phyloP scores from a whole-genome alignment of 2,113 vertebrate species.

The Enhydra lutris region DNA sequence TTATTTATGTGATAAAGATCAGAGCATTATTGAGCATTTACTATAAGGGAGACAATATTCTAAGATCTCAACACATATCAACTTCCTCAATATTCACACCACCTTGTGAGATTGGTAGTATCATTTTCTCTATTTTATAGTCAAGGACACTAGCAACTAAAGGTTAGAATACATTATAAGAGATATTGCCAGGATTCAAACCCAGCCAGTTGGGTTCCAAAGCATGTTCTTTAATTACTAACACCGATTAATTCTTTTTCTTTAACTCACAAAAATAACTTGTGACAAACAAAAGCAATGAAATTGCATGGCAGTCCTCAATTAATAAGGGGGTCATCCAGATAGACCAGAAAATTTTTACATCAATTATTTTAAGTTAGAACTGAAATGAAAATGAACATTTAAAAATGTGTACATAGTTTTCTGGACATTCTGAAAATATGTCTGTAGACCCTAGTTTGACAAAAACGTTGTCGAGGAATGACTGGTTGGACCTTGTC shows the following conservation, averaged over 20 bases:
- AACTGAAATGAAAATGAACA: background rate
- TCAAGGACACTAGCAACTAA: background rate
- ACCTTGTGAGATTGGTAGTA: background rate
- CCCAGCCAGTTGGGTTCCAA: background rate
- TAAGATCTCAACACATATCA: background rate
- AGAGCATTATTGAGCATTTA: background rate
- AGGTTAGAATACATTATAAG: background rate
- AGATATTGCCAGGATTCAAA: background rate
- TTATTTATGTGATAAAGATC: background rate
- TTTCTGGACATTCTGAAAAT: background rate
- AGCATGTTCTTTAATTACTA: background rate
- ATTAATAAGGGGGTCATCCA: background rate
- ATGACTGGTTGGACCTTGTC: background rate
- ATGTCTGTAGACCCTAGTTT: background rate
- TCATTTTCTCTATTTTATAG: background rate
- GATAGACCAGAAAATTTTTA: background rate
- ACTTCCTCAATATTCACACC: background rate
- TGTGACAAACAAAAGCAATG: background rate
- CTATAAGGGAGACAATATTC: background rate
- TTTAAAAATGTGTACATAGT: background rate
- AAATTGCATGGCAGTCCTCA: background rate
- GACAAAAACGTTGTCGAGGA: background rate
- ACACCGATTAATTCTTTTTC: background rate
- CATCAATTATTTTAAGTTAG: background rate
- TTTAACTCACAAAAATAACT: background rate